A percentile compares a stretch with the other conserved stretches of the same genome.
Conservation (phyloP, 2,797 vertebrate genomes). For the Chanos chanos region DNA sequence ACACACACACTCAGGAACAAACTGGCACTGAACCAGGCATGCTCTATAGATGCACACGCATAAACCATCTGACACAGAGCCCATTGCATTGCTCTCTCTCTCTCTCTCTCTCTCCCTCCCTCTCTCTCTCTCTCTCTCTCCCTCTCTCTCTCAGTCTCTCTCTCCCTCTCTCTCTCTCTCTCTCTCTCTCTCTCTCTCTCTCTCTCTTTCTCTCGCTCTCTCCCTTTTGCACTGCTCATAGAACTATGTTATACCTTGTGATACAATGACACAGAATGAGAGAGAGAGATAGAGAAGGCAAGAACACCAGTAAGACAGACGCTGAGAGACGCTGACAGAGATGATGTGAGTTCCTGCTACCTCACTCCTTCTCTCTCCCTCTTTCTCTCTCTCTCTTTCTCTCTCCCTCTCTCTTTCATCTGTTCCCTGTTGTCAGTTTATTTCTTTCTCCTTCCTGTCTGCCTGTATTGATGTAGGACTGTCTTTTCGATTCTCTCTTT, state of each 20-base stretch:
- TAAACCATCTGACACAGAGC: slow-evolving; percentile 36
- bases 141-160: slow-evolving; percentile 21
- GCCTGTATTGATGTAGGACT: slow-evolving; percentile 19
- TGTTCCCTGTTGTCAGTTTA: slow-evolving; percentile 49
- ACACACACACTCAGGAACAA: slow-evolving; percentile 19
- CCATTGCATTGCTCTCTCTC: background rate
- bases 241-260: slow-evolving; percentile 48
- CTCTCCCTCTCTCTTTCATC: slow-evolving; percentile 43
- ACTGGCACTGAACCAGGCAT: slow-evolving; percentile 23
- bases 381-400: slow-evolving; percentile 48
- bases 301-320: slow-evolving; percentile 18
- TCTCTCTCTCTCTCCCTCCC: slow-evolving; percentile 5
- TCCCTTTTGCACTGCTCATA: slow-evolving; percentile 52
- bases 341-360: slow-evolving; percentile 74
- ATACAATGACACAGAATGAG: slow-evolving; percentile 41
- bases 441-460: slow-evolving; percentile 10
- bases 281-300: slow-evolving; percentile 36
- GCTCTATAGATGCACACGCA: slow-evolving; percentile 5
- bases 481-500: slow-evolving; percentile 51
- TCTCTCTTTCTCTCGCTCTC: slow-evolving; percentile 2
- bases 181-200: slow-evolving; percentile 15
- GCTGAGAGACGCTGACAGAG: slow-evolving; percentile 57
- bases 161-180: slow-evolving; percentile 21
- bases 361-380: slow-evolving; percentile 8
- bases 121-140: slow-evolving; percentile 28